Evolutionary conservation across 2,888 invertebrate genomes (phyloP).

Genomic region (Phoenoteleia sp.): DNA sequence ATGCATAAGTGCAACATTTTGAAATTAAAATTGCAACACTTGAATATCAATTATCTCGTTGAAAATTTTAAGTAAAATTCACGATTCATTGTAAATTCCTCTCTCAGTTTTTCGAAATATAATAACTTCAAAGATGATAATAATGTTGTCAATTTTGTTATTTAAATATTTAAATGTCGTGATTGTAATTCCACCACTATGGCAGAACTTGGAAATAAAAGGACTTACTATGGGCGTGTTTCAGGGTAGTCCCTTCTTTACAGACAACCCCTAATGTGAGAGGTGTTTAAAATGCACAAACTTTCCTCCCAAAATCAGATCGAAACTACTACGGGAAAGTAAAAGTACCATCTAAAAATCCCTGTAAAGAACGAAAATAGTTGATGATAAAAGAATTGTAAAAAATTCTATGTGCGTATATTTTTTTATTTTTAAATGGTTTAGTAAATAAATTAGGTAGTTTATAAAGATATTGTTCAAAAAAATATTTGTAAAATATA

Average conservation of each 20-base stretch:
- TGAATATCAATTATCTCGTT: too few species aligned
- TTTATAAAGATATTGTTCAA: too few species aligned
- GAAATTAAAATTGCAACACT: too few species aligned
- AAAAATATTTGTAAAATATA: too few species aligned
- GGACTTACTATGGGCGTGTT: slow-evolving; percentile 60
- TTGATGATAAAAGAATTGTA: neutral
- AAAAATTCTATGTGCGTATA: too few species aligned
- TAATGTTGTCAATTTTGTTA: neutral
- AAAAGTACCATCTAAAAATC: slow-evolving; percentile 7
- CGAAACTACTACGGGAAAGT: slow-evolving; percentile 29
- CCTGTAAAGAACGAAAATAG: slow-evolving; percentile 4
- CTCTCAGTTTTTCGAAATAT: too few species aligned
- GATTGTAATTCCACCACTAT: slow-evolving; percentile 24
- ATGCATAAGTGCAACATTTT: too few species aligned
- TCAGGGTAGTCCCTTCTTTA: slow-evolving; percentile 61
- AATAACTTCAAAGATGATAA: neutral
- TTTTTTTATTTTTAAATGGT: too few species aligned
- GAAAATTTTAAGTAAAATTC: too few species aligned
- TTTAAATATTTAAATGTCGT: slow-evolving; percentile 19
- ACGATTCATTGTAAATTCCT: too few species aligned
- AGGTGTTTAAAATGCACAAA: slow-evolving; percentile 67
- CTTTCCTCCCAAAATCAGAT: slow-evolving; percentile 57
- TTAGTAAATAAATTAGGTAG: too few species aligned
- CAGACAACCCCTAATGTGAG: slow-evolving; percentile 67
- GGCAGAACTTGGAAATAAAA: slow-evolving; percentile 44